Evolutionary conservation across 2,888 invertebrate genomes (phyloP), one percentile per base, ranked within the genome.

Genomic region (Acanthosepion pharaonis): DNA sequence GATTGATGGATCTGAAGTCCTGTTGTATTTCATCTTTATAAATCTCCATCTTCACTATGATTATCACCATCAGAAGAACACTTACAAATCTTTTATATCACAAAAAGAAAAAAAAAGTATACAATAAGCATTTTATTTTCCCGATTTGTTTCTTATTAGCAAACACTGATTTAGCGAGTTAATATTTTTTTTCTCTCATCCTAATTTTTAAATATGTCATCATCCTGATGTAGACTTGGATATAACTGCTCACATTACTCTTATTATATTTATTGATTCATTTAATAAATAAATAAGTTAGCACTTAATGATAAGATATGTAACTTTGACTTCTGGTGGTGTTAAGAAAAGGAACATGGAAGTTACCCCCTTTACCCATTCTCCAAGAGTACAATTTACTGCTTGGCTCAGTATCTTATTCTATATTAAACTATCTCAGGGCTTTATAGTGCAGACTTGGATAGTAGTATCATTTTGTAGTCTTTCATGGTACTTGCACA

Each of bases 381-480:
- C 78, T n/a, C 78, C 78, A 78, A 78, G 78, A 78, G 33, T 78
- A 78, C 33, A 78, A 78, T 78, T 78, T 78, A 78, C 78, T 78
- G 78, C n/a, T 78, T 78, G 78, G 78, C 78, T 78, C 78, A 78
- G 78, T 15, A 33, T 78, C 78, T 78, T 78, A 78, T 78, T n/a
- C 78, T 78, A 78, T 78, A 78, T 78, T 78, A 78, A 78, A 78
- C 78, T 78, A 78, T 78, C 78, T 78, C 78, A 78, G 78, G 78
- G 78, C 78, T 78, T 78, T 78, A n/a, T 78, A 78, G 78, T 78
- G 78, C 78, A 78, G 78, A 78, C 78, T 78, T 78, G 78, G 78
- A 78, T 78, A 78, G 78, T 78, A 78, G 78, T 78, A 78, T 78
- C 78, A 78, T 78, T 33, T 78, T 78, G 78, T 78, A 78, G 78